Evolutionary conservation across 2,888 invertebrate genomes (phyloP).

Genomic region (Brachypterus glaber): DNA sequence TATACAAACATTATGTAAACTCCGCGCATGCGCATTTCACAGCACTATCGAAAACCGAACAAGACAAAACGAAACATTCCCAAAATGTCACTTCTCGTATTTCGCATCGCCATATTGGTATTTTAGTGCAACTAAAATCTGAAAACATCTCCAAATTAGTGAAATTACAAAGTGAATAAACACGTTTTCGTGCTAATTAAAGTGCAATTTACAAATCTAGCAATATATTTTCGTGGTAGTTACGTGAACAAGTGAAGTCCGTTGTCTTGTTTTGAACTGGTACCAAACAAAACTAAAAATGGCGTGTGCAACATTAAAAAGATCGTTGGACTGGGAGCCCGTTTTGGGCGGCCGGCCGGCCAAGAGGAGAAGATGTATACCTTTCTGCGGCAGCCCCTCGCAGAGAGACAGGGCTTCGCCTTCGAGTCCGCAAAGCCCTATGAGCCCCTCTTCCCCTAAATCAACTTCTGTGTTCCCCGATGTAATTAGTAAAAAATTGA

Average conservation of each 20-base stretch:
- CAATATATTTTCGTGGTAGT: conserved; percentile 23
- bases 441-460: conserved; percentile 40
- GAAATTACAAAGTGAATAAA: conserved; percentile 2
- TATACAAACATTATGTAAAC: no score
- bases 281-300: conserved; percentile 49
- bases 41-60: no score
- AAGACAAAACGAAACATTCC: conserved; percentile 18
- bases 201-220: conserved; percentile 13
- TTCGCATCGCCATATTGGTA: conserved; percentile 36
- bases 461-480: conserved; percentile 70
- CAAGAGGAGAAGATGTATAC: conserved; percentile 84
- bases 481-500: conserved; percentile 70
- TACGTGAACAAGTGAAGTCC: conserved; percentile 30
- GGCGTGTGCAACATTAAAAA: conserved; percentile 97
- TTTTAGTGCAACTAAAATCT: conserved; percentile 19
- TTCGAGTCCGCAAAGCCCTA: conserved; percentile 41
- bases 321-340: conserved; percentile 91
- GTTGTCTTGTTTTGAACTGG: conserved; percentile 27
- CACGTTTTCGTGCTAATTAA: conserved; percentile 4
- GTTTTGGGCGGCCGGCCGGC: conserved; percentile 76
- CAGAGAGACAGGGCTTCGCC: conserved; percentile 34
- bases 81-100: conserved; percentile 32
- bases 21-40: no score
- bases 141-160: conserved; percentile 12
- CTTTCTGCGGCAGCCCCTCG: conserved; percentile 62